These are phyloP conservation scores for Eulithis prunata DNA, from an alignment of 2,888 invertebrate genomes.

Conservation along the genomic window DNA sequence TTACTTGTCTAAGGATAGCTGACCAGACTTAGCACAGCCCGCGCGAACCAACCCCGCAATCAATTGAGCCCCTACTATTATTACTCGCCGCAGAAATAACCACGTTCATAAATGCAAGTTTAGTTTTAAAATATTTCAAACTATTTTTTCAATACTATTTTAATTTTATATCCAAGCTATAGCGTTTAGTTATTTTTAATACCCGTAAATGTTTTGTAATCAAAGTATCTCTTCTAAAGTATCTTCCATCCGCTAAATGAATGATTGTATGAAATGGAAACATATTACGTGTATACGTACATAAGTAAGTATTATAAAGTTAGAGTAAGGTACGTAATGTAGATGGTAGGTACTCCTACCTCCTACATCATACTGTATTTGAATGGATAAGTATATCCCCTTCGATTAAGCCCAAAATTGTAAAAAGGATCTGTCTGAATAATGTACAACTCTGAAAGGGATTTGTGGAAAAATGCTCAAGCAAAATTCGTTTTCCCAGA, in stretches of 20 bases:
- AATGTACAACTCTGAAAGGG: conserved; percentile 73
- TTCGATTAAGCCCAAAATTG: conserved; percentile 54
- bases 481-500: conserved; percentile 61
- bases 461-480: conserved; percentile 64
- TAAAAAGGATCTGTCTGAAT: conserved; percentile 70
- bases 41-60: conserved; percentile 56
- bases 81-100: conserved; percentile 49
- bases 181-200: no score
- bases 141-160: neutral
- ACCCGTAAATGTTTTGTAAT: no score
- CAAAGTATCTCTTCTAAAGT: no score
- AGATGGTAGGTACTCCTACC: no score
- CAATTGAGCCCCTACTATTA: conserved; percentile 64
- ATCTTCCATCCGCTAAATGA: neutral
- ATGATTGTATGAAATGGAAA: neutral
- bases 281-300: neutral
- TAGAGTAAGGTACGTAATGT: no score
- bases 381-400: conserved; percentile 46
- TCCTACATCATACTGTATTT: neutral
- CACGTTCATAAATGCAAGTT: conserved; percentile 35
- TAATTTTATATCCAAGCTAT: neutral
- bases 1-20: neutral
- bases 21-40: conserved; percentile 40
- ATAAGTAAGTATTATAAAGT: no score
- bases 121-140: conserved; percentile 7